A percentile compares a stretch with the other conserved stretches of the same genome.
phyloP scores from a whole-genome alignment of 2,113 vertebrate species.

The Pipra filicauda region DNA sequence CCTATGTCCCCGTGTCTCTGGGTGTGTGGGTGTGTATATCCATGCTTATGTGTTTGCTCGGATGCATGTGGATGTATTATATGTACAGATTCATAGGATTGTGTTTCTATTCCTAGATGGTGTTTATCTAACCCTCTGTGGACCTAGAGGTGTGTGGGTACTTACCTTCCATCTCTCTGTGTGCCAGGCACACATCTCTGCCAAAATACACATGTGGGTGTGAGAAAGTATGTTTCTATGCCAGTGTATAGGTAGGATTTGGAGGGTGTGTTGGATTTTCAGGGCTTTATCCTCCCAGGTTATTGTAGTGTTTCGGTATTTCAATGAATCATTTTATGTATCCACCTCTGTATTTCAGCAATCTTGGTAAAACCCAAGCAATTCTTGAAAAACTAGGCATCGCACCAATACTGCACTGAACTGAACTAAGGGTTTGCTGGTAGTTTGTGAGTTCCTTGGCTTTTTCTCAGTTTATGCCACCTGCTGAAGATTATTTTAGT shows the following conservation, averaged over 20 bases:
- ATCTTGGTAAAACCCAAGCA: neutral
- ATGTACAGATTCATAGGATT: neutral
- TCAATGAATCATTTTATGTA: neutral
- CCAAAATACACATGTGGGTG: neutral
- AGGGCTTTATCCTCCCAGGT: neutral
- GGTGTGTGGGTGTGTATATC: neutral
- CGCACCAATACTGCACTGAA: neutral
- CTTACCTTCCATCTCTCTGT: neutral
- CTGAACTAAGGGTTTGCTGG: neutral
- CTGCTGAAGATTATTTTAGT: neutral
- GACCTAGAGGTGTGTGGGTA: neutral
- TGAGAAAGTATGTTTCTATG: neutral
- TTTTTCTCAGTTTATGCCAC: conserved; percentile 19
- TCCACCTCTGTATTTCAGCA: neutral
- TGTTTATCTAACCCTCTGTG: neutral
- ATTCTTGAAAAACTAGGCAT: neutral
- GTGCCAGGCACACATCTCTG: neutral
- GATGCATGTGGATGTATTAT: neutral
- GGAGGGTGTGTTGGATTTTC: neutral
- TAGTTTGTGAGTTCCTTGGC: neutral
- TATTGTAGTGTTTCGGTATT: neutral
- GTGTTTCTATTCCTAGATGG: neutral
- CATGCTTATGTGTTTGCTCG: neutral
- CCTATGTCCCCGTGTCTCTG: neutral
- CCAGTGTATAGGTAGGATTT: neutral